Percentiles rank a stretch among this genome's conserved stretches.
Conservation (phyloP, 2,888 invertebrate genomes). For the Diploptera punctata region DNA sequence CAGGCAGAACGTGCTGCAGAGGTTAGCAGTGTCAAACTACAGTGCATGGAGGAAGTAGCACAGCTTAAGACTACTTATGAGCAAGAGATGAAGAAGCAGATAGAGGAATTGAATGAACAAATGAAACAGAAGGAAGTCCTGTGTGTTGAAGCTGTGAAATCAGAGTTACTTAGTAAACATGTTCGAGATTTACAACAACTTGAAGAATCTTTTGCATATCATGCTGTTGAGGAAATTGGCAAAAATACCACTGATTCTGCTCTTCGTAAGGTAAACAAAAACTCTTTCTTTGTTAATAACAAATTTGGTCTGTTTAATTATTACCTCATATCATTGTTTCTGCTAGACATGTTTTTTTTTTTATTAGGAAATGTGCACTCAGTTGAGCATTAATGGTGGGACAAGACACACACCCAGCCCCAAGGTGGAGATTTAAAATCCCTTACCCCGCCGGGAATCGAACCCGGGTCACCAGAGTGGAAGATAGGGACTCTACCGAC, state of each 20-base stretch:
- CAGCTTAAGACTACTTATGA: not conserved
- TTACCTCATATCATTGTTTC: too few relatives aligned
- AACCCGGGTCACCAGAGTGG: too few relatives aligned
- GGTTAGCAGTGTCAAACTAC: not conserved
- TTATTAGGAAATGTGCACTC: too few relatives aligned
- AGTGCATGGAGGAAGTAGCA: not conserved
- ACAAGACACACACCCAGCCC: too few relatives aligned
- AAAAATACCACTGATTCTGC: not conserved
- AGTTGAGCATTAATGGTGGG: too few relatives aligned
- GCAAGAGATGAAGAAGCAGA: not conserved
- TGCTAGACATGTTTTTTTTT: too few relatives aligned
- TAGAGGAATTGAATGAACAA: not conserved
- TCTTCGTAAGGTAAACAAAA: conserved; percentile 4
- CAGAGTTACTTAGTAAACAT: conserved; percentile 7
- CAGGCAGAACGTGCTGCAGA: not conserved
- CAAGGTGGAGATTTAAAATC: too few relatives aligned
- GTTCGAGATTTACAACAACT: not conserved
- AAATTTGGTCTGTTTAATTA: too few relatives aligned
- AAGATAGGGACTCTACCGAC: too few relatives aligned
- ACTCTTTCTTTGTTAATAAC: not conserved
- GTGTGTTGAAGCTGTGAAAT: not conserved
- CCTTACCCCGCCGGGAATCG: too few relatives aligned
- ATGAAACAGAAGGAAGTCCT: conserved; percentile 2
- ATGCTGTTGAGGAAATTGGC: conserved; percentile 14
- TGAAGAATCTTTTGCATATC: conserved; percentile 12